phyloP scores from a whole-genome alignment of 35 echinoderm and acorn worm genomes.

The Eucidaris tribuloides region DNA sequence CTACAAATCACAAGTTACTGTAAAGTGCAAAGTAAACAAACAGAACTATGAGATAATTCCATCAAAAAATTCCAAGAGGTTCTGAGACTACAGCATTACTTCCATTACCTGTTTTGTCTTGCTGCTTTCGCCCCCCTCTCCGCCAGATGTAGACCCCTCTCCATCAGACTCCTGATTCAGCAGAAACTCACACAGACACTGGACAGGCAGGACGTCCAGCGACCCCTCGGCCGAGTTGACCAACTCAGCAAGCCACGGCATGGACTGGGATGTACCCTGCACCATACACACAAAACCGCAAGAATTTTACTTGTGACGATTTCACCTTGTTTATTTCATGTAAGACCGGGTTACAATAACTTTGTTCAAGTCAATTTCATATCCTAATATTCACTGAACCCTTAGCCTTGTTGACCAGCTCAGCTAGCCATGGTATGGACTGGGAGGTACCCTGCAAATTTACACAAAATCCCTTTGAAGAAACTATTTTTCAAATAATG shows the following conservation, averaged over 20 bases:
- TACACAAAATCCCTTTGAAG: too few species aligned
- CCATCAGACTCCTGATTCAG: constrained; percentile 30
- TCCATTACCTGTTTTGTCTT: constrained; percentile 82
- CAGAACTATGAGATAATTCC: not conserved
- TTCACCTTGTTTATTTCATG: too few species aligned
- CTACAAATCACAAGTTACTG: too few species aligned
- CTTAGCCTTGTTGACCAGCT: constrained; percentile 85
- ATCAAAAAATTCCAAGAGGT: not conserved
- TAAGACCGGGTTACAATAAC: too few species aligned
- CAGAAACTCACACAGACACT: constrained; percentile 95
- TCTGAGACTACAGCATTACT: not conserved
- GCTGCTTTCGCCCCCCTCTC: constrained; percentile 14
- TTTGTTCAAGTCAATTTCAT: too few species aligned
- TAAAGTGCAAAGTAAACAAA: too few species aligned
- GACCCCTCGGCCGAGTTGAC: constrained; percentile 91
- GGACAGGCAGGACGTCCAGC: constrained; percentile 84
- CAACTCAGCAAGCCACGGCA: constrained; percentile 81
- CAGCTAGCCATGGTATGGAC: constrained; percentile 85
- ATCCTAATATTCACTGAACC: constrained; percentile 84
- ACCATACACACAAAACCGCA: too few species aligned
- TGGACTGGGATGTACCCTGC: constrained; percentile 84
- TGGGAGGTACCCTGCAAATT: constrained; percentile 79
- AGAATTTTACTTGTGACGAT: too few species aligned
- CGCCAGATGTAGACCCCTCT: constrained; percentile 14
- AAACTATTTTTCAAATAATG: too few species aligned